These are phyloP conservation scores for Stenolophus ochropezus DNA, from an alignment of 2,888 invertebrate species.

Conservation along the genomic window DNA sequence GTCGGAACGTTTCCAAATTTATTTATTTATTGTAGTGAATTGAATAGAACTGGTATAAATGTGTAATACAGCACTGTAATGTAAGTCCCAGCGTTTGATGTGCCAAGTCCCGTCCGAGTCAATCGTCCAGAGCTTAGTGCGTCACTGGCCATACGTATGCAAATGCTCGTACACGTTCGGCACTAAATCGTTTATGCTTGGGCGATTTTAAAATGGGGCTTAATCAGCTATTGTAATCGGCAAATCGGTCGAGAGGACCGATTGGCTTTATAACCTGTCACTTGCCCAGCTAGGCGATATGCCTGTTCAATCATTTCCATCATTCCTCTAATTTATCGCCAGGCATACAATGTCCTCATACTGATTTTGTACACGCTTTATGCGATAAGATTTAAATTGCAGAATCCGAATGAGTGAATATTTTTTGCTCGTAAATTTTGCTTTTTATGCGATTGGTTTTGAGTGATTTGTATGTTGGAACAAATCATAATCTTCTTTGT, in stretches of 20 bases:
- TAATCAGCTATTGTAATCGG: conserved; percentile 67
- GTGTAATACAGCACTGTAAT: no score
- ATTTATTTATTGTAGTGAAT: no score
- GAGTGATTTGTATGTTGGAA: conserved; percentile 32
- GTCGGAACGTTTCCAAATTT: no score
- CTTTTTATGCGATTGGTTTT: conserved; percentile 33
- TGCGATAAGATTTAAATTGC: conserved; percentile 56
- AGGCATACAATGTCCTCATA: conserved; percentile 7
- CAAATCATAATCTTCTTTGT: conserved; percentile 13
- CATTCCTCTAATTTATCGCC: conserved; percentile 54
- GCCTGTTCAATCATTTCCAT: conserved; percentile 32
- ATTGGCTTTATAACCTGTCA: conserved; percentile 66
- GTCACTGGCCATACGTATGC: conserved; percentile 62
- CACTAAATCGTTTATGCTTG: conserved; percentile 65
- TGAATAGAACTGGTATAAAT: no score
- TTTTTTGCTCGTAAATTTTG: conserved; percentile 40
- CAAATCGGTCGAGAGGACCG: conserved; percentile 65
- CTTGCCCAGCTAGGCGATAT: conserved; percentile 48
- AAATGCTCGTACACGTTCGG: conserved; percentile 64
- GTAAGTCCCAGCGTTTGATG: no score
- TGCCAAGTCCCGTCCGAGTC: background rate
- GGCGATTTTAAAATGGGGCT: conserved; percentile 66
- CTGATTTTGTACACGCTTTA: conserved; percentile 32
- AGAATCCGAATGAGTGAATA: conserved; percentile 6
- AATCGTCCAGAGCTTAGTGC: conserved; percentile 13